Evolutionary conservation across 1,140 invertebrate species (phyloP), one percentile per base, ranked within the genome.

Genomic region (Aphelenchoides besseyi): DNA sequence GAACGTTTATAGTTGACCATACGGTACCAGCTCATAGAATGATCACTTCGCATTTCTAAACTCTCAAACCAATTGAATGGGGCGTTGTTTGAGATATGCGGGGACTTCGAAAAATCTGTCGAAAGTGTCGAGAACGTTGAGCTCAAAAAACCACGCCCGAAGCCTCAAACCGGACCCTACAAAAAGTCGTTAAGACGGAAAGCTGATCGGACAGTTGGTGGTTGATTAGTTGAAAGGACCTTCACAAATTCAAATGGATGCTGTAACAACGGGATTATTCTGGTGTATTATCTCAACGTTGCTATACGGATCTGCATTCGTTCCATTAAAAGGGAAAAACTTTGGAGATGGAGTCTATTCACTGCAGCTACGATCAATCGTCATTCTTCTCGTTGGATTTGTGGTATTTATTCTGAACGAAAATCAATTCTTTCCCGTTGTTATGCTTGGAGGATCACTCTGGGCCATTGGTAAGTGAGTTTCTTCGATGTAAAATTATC

Each of bases 321-420:
- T 66, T 23, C 63, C 63, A 1, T n/a, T 66, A 29, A 66, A 66
- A 3, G 16, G 16, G 3, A 16, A n/a, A 18, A 36, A 36, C 16
- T 66, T 66, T 30, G 63, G 63, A 2, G 63, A 66, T 53, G 63
- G 55, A 18, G 32, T 66, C 29, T 66, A 41, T 29, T 66, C 63
- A 26, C 63, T 66, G 30, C 63, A 66, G 36, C 30, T 66, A 26
- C 16, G 63, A 26, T 36, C 32, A 36, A 37, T 66, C n/a, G 48
- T 29, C 30, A 28, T 66, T 1, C 32, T 66, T 12, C 9, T 53
- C 41, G 32, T 66, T 3, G 63, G 63, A 8, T 33, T 59, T 8
- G 55, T 59, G 5, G 23, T 23, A 8, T 59, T 8, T 18, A 33
- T 59, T 33, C 23, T 5, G 55, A 59, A 12, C 26, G 55, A 18